phyloP scores from a whole-genome alignment of 2,888 invertebrate species.

The Amphipoea lucens region DNA sequence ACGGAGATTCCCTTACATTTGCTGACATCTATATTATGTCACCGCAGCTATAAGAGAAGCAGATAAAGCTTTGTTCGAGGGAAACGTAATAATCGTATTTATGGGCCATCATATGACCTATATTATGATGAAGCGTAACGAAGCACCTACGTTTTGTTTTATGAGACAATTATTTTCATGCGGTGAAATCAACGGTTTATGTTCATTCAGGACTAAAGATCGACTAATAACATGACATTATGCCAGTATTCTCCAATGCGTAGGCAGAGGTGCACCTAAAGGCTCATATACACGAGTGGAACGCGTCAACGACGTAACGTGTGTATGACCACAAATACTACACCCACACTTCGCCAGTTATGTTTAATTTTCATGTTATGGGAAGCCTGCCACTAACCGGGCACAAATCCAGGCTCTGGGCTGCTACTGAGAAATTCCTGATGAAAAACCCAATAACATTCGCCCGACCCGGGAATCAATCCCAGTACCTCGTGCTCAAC shows the following conservation, averaged over 20 bases:
- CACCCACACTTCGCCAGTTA: neutral
- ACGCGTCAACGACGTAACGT: neutral
- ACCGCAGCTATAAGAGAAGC: slow-evolving; percentile 63
- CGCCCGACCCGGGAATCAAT: neutral
- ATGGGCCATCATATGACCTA: slow-evolving; percentile 60
- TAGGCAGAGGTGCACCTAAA: neutral
- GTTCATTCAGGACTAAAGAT: slow-evolving; percentile 13
- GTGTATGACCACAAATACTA: neutral
- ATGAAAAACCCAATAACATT: neutral
- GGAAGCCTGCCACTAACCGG: neutral
- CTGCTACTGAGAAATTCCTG: neutral
- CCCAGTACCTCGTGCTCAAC: neutral
- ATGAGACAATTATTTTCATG: slow-evolving; percentile 54
- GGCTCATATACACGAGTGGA: neutral
- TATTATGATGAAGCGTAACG: slow-evolving; percentile 33
- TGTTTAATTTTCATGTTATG: neutral
- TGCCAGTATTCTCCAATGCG: neutral
- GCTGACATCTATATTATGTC: slow-evolving; percentile 75
- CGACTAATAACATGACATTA: neutral
- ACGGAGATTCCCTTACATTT: slow-evolving; percentile 73
- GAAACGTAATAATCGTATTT: slow-evolving; percentile 73
- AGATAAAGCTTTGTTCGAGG: slow-evolving; percentile 71
- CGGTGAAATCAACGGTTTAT: slow-evolving; percentile 27
- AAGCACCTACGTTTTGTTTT: slow-evolving; percentile 55
- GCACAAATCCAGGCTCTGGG: neutral